Base-by-base conservation (phyloP, 2,888 invertebrate species). In the Drosophila testacea region DNA sequence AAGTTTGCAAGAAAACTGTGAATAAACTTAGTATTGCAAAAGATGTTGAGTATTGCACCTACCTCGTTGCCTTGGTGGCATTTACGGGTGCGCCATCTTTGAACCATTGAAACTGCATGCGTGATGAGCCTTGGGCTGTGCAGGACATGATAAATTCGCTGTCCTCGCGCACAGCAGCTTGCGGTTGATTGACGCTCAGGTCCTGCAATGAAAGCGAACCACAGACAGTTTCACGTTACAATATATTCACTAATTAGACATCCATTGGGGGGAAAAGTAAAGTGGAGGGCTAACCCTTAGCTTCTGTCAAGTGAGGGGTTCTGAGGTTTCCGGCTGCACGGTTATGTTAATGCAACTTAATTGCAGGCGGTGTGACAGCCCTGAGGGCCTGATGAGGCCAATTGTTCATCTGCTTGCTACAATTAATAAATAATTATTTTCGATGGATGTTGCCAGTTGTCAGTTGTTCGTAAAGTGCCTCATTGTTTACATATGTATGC, bases 131-230 rank as follows among this genome's bases (percentile, higher is more conserved):
- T 89, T 96, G 95, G 27, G 96, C 96, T 77, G 95, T 94, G 89
- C 97, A 97, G 56, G 95, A 95, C 74, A 97, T 93, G 82, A 95
- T 95, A 87, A 97, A 96, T 91, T 96, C 96, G 55, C 96, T 96
- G 4, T 95, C 95, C 89, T 96, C 95, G 91, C 96, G 95, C 69
- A 94, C 93, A 52, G 93, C 91, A 56, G 92, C 91, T 74, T 91
- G 91, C 68, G 93, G 93, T 81, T 94, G 93, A 90, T 94, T 94
- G 77, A 94, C 92, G 69, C 92, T 92, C 63, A 94, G 91, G 72
- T 93, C 93, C 94, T 94, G 92, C 32, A 79, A 76, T 50, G 71
- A 73, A 63, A 66, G 52, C 16, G 39, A 56, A 39, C 46, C 59
- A 47, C 46, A 63, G 36, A 7, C 36, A 28, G 51, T 36, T 11